Conservation (phyloP, 2,888 invertebrate species). For the Diaperis boleti region DNA sequence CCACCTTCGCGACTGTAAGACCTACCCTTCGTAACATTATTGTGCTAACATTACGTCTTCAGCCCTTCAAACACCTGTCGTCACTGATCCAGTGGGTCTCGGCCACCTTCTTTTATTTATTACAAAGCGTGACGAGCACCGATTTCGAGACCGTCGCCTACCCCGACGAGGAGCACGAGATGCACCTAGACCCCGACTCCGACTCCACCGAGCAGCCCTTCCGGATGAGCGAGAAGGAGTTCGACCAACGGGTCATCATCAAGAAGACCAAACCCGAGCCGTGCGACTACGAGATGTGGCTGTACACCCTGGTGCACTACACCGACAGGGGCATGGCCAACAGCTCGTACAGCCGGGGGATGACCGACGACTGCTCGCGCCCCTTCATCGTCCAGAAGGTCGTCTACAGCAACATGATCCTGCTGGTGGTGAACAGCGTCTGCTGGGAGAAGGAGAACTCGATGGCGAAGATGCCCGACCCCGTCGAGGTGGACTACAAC, state of each 20-base stretch:
- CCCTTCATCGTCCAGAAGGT: slow-evolving; percentile 84
- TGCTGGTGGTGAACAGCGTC: slow-evolving; percentile 79
- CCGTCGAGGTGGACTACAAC: slow-evolving; percentile 64
- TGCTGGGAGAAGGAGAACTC: slow-evolving; percentile 65
- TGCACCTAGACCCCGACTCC: slow-evolving; percentile 45
- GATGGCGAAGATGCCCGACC: slow-evolving; percentile 53
- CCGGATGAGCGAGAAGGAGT: slow-evolving; percentile 68
- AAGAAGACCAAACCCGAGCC: slow-evolving; percentile 86
- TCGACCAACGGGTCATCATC: slow-evolving; percentile 73
- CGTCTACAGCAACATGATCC: slow-evolving; percentile 82
- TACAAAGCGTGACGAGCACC: slow-evolving; percentile 69
- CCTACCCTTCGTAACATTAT: not conserved
- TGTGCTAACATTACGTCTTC: slow-evolving; percentile 23
- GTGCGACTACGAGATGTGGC: slow-evolving; percentile 79
- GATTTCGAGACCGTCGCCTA: slow-evolving; percentile 67
- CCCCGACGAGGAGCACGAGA: slow-evolving; percentile 60
- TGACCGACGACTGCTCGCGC: slow-evolving; percentile 64
- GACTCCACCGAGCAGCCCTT: slow-evolving; percentile 67
- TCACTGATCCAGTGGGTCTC: slow-evolving; percentile 72
- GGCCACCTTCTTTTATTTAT: slow-evolving; percentile 71
- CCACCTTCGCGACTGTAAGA: slow-evolving; percentile 60
- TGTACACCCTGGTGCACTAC: slow-evolving; percentile 62
- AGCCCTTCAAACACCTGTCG: slow-evolving; percentile 74
- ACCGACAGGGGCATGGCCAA: slow-evolving; percentile 59
- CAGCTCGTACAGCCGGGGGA: slow-evolving; percentile 62